phyloP scores from a whole-genome alignment of 2,797 vertebrate species.

The Epinephelus awoara region DNA sequence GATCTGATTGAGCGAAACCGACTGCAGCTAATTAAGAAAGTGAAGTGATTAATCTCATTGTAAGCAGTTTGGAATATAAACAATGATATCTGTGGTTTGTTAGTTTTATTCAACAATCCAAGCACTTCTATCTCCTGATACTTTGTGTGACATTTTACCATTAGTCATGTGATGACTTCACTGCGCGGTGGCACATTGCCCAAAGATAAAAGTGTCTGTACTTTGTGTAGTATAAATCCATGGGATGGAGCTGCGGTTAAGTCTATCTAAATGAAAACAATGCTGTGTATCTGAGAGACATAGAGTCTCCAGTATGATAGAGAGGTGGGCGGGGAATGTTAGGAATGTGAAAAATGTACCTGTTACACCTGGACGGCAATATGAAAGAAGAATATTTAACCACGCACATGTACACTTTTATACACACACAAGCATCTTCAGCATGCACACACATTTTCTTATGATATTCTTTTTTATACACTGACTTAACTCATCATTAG shows the following conservation, averaged over 20 bases:
- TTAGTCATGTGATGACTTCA: background rate
- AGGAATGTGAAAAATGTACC: conserved; percentile 85
- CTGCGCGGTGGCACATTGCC: background rate
- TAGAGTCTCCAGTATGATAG: conserved; percentile 74
- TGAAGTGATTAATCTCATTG: conserved; percentile 5
- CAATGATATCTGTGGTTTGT: background rate
- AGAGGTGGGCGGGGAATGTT: conserved; percentile 69
- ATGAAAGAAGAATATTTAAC: conserved; percentile 12
- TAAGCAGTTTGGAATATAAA: conserved; percentile 5
- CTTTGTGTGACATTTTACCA: conserved; percentile 7
- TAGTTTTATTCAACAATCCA: conserved; percentile 5
- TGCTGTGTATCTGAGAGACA: conserved; percentile 21
- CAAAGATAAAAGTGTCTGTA: background rate
- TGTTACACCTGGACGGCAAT: conserved; percentile 65
- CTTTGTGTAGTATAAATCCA: background rate
- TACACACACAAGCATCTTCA: background rate
- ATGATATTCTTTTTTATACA: background rate
- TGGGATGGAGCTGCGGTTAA: background rate
- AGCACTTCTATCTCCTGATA: conserved; percentile 15
- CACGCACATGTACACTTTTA: conserved; percentile 1
- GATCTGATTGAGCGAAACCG: conserved; percentile 33
- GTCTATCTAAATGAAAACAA: conserved; percentile 10
- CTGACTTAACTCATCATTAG: background rate
- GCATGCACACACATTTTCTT: background rate
- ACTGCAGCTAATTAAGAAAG: conserved; percentile 7